Percentiles rank a stretch among this genome's conserved stretches.
These are phyloP conservation scores for Streblospio benedicti DNA, from an alignment of 1,140 invertebrate species.

Conservation along the genomic window DNA sequence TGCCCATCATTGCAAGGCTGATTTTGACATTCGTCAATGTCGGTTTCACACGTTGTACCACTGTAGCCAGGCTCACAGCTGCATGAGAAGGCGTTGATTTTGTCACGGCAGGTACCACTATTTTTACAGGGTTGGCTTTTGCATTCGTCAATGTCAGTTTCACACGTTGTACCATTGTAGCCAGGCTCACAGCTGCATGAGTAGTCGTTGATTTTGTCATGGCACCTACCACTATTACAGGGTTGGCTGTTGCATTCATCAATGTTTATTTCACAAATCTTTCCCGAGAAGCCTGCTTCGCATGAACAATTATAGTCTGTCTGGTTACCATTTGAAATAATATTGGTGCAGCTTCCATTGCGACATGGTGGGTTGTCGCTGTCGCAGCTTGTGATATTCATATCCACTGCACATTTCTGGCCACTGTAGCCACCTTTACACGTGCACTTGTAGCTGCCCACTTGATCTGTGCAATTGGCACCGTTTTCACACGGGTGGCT, in stretches of 20 bases:
- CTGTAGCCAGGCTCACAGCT: neutral
- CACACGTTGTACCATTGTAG: constrained; percentile 15
- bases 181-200: neutral
- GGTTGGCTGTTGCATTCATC: too few relatives aligned
- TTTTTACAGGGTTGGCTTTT: too few relatives aligned
- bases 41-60: constrained; percentile 19
- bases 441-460: constrained; percentile 19
- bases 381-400: too few relatives aligned
- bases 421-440: constrained; percentile 28
- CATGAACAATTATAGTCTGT: constrained; percentile 1
- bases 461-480: constrained; percentile 17
- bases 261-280: too few relatives aligned
- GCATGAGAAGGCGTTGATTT: constrained; percentile 1
- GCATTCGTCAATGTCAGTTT: too few relatives aligned
- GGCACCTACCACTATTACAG: constrained; percentile 7
- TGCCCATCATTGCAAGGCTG: constrained; percentile 17
- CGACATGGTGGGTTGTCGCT: too few relatives aligned
- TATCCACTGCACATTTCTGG: constrained; percentile 16
- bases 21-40: too few relatives aligned
- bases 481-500: neutral
- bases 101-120: constrained; percentile 5
- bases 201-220: constrained; percentile 2
- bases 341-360: too few relatives aligned
- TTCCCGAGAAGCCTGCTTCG: constrained; percentile 3
- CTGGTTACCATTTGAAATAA: too few relatives aligned